Evolutionary conservation across 2,888 invertebrate species (phyloP), one percentile per base, ranked within the genome.

Genomic region (Idaea dimidiata): DNA sequence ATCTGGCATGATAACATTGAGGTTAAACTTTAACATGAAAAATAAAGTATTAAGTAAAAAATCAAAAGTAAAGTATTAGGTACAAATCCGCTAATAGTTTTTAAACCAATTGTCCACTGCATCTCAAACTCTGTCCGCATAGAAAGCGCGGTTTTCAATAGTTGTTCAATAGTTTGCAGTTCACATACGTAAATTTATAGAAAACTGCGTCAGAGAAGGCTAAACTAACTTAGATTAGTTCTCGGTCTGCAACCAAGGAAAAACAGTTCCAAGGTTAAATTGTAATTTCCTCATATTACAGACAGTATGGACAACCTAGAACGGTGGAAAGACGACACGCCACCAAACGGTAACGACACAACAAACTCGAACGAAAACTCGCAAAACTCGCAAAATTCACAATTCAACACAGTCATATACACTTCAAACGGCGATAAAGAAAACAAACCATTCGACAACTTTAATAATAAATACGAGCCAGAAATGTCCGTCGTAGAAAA

Each of bases 241-340:
- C 43, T 2, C 7, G 14, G 43, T 43, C 10, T 8, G 43, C 14
- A 43, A 8, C 8, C 14, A 43, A 3, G 14, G 0, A 10, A 43
- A 43, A 43, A 10, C 43, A 43, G 43, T 43, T 43, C 2, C 43
- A 43, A 10, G 43, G 10, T 43, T 14, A 61, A 14, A 31, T 1
- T 55, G n/a, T 14, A 53, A 16, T 14, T 2, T 32, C 58, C 60
- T 60, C 5, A n/a, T 10, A 54, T 61, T 61, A 61, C 92, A 94
- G 87, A 93, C 57, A 94, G 93, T 68, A 90, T 93, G 86, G 94
- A 93, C 73, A 93, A 92, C 72, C 81, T 93, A 54, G 94, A 91
- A 16, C 79, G 93, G 72, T 93, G 93, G 93, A 93, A 93, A 76
- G 93, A 93, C 74, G 93, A 93, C 74, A 93, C 92, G 0, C 93